Evolutionary conservation across 2,888 invertebrate species (phyloP), one percentile per base, ranked within the genome.

Genomic region (Antitype chi): DNA sequence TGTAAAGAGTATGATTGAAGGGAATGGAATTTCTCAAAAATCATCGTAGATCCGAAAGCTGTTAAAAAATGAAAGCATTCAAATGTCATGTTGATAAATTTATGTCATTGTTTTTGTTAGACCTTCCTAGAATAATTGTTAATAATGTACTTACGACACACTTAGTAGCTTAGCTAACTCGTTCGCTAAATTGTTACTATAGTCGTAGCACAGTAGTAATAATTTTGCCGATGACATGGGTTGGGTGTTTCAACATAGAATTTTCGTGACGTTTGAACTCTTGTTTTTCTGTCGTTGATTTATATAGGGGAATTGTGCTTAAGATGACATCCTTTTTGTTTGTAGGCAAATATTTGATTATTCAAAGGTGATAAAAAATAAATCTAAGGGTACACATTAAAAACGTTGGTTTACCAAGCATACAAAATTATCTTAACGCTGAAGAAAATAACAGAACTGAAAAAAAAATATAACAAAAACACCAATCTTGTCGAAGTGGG

Each of bases 1-100:
- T 60, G 57, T 74, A 64, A 59, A 47, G 64, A 81, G 81, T 47
- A 25, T n/a, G 64, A 64, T 78, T 78, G 73, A 52, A 32, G 15
- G 38, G 28, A 55, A 38, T 38, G 20, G 20, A 25, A 32, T 32
- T 60, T 55, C 53, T 47, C 20, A 47, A 57, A 43, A 38, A 60
- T 17, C 23, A 15, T 5, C 11, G 38, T 49, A 20, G 7, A 20
- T 71, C 0, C 8, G 23, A 53, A n/a, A 5, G n/a, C 20, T 66
- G 15, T 49, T 57, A 49, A 49, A 78, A 59, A 73, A 11, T 38
- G 7, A 32, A 25, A 38, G n/a, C 5, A 43, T 74, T 74, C 49
- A 52, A 74, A 60, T 28, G 49, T 74, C 59, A 60, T 28, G 47
- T 60, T 52, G 23, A 52, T 52, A 52, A 23, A 25, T 59, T 73